Conservation (phyloP, 1,140 invertebrate species). For the Orius laevigatus region DNA sequence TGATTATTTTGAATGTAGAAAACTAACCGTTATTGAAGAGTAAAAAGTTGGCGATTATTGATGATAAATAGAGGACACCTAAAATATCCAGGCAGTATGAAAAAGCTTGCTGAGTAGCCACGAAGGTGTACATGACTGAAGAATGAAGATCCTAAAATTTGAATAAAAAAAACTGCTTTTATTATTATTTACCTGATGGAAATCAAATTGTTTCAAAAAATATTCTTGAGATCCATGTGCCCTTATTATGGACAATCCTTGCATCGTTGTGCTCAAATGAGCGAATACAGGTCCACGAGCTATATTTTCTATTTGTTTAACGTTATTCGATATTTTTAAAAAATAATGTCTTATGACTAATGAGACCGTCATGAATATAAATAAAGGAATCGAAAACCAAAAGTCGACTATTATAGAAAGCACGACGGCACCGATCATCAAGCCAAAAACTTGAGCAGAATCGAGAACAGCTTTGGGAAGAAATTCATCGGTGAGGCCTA, state of each 20-base stretch:
- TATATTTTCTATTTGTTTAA: slow-evolving; percentile 72
- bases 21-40: neutral
- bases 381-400: slow-evolving; percentile 53
- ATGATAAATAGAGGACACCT: neutral
- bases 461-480: slow-evolving; percentile 61
- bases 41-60: slow-evolving; percentile 1
- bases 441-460: slow-evolving; percentile 36
- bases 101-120: slow-evolving; percentile 5
- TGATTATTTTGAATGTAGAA: no score
- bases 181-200: slow-evolving; percentile 45
- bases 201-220: slow-evolving; percentile 63
- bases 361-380: slow-evolving; percentile 51
- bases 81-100: slow-evolving; percentile 8
- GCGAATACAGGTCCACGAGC: slow-evolving; percentile 64
- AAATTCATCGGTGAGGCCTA: slow-evolving; percentile 67
- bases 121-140: slow-evolving; percentile 21
- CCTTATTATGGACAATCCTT: slow-evolving; percentile 74
- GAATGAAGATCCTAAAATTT: slow-evolving; percentile 21
- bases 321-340: slow-evolving; percentile 61
- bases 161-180: neutral
- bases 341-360: slow-evolving; percentile 59
- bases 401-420: slow-evolving; percentile 37
- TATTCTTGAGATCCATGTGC: slow-evolving; percentile 62
- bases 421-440: slow-evolving; percentile 6
- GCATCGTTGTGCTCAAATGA: slow-evolving; percentile 73